phyloP scores from a whole-genome alignment of 2,888 invertebrate genomes.

The Dascillus cervinus region DNA sequence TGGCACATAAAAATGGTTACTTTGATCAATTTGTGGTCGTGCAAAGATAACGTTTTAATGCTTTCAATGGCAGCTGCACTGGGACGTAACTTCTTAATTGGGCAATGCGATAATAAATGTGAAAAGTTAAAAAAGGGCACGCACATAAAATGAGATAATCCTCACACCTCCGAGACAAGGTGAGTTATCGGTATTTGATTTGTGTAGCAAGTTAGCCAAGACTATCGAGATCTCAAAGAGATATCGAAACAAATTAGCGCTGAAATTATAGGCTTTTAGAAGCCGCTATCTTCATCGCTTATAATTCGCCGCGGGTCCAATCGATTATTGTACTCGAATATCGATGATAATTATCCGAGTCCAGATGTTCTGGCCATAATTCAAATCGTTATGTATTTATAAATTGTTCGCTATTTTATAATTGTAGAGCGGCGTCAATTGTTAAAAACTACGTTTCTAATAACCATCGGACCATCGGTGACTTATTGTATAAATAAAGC shows the following conservation, averaged over 20 bases:
- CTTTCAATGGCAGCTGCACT: too few relatives aligned
- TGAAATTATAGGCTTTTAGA: slow-evolving; percentile 44
- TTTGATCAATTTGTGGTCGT: too few relatives aligned
- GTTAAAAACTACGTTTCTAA: slow-evolving; percentile 28
- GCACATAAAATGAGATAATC: neutral
- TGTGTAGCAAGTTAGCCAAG: slow-evolving; percentile 20
- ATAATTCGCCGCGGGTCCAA: slow-evolving; percentile 39
- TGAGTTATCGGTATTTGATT: slow-evolving; percentile 23
- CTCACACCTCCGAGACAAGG: slow-evolving; percentile 19
- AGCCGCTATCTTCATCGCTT: slow-evolving; percentile 42
- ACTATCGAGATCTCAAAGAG: slow-evolving; percentile 35
- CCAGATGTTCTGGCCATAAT: slow-evolving; percentile 37
- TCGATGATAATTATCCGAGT: slow-evolving; percentile 35
- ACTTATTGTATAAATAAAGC: too few relatives aligned
- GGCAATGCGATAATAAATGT: too few relatives aligned
- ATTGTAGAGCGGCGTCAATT: slow-evolving; percentile 34
- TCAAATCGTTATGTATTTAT: slow-evolving; percentile 38
- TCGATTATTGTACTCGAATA: slow-evolving; percentile 40
- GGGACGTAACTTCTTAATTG: too few relatives aligned
- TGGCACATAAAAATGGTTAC: too few relatives aligned
- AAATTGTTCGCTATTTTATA: slow-evolving; percentile 36
- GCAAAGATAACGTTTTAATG: too few relatives aligned
- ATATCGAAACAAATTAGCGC: slow-evolving; percentile 43
- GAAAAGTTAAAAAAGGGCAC: too few relatives aligned
- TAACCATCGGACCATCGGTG: too few relatives aligned